Conservation (phyloP, 1,140 invertebrate genomes). For the Teleopsis dalmanni region DNA sequence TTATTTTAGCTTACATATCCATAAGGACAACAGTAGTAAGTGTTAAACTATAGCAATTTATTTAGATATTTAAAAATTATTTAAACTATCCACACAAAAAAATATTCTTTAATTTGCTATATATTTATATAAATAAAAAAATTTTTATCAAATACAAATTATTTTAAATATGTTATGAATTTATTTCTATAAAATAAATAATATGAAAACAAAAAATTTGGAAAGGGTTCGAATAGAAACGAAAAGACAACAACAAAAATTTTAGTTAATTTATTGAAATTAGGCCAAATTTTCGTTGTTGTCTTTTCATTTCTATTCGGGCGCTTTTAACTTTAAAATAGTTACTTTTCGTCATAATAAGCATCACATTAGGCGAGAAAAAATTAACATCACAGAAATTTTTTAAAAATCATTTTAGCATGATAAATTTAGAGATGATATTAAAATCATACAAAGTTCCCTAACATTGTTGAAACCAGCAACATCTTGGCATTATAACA, state of each 20-base stretch:
- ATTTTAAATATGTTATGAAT: neutral
- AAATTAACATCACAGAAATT: neutral
- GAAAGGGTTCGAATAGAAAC: no score
- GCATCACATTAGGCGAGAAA: no score
- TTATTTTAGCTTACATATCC: conserved; percentile 35
- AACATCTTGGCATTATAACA: conserved; percentile 32
- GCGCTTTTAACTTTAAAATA: no score
- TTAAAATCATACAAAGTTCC: conserved; percentile 22
- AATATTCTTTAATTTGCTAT: neutral
- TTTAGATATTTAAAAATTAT: neutral
- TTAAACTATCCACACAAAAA: neutral
- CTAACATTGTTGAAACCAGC: conserved; percentile 26
- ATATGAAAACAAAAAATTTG: neutral
- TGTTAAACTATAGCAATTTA: conserved; percentile 3
- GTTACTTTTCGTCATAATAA: no score
- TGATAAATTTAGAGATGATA: conserved; percentile 30
- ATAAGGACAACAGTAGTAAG: conserved; percentile 37
- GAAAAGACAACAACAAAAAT: no score
- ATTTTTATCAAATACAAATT: neutral
- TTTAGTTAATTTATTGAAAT: no score
- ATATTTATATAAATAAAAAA: neutral
- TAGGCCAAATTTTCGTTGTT: no score
- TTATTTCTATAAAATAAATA: neutral
- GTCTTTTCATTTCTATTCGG: no score
- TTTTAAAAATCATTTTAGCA: conserved; percentile 19